Base-by-base conservation (phyloP, 2,113 vertebrate genomes). In the Pica pica region DNA sequence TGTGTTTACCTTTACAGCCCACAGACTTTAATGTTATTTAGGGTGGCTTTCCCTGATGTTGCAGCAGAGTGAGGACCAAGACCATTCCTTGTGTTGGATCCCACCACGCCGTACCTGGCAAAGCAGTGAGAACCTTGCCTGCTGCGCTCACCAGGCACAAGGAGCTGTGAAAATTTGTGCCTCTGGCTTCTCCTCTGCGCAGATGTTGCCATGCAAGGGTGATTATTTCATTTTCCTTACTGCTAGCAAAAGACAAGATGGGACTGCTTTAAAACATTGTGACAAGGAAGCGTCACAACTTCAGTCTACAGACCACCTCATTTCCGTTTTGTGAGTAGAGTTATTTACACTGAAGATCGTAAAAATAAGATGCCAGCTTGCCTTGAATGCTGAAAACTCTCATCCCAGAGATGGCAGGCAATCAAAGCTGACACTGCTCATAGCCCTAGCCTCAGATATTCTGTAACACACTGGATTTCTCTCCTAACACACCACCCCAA, bases 51-150 rank as follows among this genome's bases (percentile, higher is more conserved):
- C 37, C 50, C 47, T 67, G 50, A 28, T 2, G 2, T 1, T 47
- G 39, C 39, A 46, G 52, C 35, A 79, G 17, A 74, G 41, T 1
- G 31, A 76, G 83, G 37, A 57, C 24, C 64, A 76, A 67, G 39
- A 63, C 16, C 26, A 46, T 10, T 57, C 41, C 37, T 60, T 19
- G 16, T 1, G 2, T 7, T 30, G 28, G 5, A 17, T 31, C 67
- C 14, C 61, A 39, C 30, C 1, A 0, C 1, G 1, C 30, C 31
- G 14, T 3, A 39, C 14, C 1, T 11, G 59, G 44, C 2, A 2
- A 82, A 39, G 2, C 19, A 15, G 47, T 15, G 46, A 47, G 33
- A 61, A 10, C 39, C 46, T 73, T 2, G 1, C 10, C 12, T 17
- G 31, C 18, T 24, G 33, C 0, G 0, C 42, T 53, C 65, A 24